Conservation (phyloP, 1,140 invertebrate genomes). For the Drosophila pruinosa region DNA sequence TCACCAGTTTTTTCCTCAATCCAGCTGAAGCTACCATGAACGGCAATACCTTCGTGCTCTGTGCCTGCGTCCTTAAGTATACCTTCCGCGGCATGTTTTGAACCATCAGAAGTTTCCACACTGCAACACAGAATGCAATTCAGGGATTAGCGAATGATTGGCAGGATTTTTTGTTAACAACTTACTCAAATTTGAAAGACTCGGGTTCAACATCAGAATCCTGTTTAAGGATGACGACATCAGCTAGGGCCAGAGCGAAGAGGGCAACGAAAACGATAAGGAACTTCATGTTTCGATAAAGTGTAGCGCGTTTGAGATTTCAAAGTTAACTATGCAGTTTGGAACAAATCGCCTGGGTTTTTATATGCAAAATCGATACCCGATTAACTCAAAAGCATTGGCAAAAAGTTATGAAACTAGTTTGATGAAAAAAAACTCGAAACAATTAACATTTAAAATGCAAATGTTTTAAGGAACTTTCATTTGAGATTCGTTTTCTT, state of each 20-base stretch:
- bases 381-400: not conserved
- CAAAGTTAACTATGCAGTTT: slow-evolving; percentile 19
- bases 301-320: slow-evolving; percentile 20
- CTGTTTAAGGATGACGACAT: slow-evolving; percentile 66
- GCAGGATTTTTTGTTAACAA: too few species aligned
- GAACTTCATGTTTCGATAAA: slow-evolving; percentile 46
- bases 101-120: slow-evolving; percentile 34
- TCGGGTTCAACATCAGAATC: slow-evolving; percentile 82
- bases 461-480: too few species aligned
- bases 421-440: too few species aligned
- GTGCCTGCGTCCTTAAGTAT: not conserved
- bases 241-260: slow-evolving; percentile 56
- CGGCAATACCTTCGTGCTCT: not conserved
- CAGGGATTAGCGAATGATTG: too few species aligned
- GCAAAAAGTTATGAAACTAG: too few species aligned
- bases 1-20: not conserved
- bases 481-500: too few species aligned
- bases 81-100: not conserved
- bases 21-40: not conserved
- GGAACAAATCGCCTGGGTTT: slow-evolving; percentile 16
- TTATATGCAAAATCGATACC: slow-evolving; percentile 25
- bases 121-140: too few species aligned
- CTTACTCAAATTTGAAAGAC: slow-evolving; percentile 70
- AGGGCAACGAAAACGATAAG: slow-evolving; percentile 66
- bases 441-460: too few species aligned